Conservation (phyloP, 2,797 vertebrate genomes). For the Centropyge bicolor region DNA sequence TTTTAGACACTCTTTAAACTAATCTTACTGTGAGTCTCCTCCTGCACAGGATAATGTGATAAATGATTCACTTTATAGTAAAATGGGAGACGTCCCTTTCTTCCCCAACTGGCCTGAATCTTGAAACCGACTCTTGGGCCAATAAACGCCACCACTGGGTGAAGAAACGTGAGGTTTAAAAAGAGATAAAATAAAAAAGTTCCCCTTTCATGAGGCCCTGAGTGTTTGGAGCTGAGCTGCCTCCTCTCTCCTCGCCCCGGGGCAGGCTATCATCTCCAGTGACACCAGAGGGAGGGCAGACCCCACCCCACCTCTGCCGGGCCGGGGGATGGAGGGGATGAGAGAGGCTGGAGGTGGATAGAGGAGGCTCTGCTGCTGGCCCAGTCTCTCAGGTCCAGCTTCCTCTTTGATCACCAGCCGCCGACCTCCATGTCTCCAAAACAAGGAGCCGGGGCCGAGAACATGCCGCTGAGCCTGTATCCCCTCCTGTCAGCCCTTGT, state of each 20-base stretch:
- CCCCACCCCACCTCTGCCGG: slow-evolving; percentile 53
- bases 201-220: slow-evolving; percentile 68
- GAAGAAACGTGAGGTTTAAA: slow-evolving; percentile 57
- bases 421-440: slow-evolving; percentile 69
- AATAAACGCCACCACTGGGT: slow-evolving; percentile 58
- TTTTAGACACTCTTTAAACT: not conserved
- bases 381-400: slow-evolving; percentile 68
- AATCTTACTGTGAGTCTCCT: slow-evolving; percentile 4
- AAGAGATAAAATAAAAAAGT: slow-evolving; percentile 35
- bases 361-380: slow-evolving; percentile 44
- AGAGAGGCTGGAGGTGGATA: slow-evolving; percentile 51
- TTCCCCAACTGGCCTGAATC: slow-evolving; percentile 21
- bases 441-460: slow-evolving; percentile 48
- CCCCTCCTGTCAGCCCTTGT: slow-evolving; percentile 65
- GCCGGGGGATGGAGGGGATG: slow-evolving; percentile 52
- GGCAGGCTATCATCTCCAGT: slow-evolving; percentile 79
- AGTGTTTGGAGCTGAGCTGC: slow-evolving; percentile 63
- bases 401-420: slow-evolving; percentile 74
- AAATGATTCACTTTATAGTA: slow-evolving; percentile 59
- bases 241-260: slow-evolving; percentile 70
- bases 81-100: slow-evolving; percentile 27
- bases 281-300: slow-evolving; percentile 71
- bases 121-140: slow-evolving; percentile 34
- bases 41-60: slow-evolving; percentile 36
- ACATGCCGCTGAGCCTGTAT: slow-evolving; percentile 44